phyloP scores from a whole-genome alignment of 1,140 invertebrate genomes.

The Caenorhabditis brenneri region DNA sequence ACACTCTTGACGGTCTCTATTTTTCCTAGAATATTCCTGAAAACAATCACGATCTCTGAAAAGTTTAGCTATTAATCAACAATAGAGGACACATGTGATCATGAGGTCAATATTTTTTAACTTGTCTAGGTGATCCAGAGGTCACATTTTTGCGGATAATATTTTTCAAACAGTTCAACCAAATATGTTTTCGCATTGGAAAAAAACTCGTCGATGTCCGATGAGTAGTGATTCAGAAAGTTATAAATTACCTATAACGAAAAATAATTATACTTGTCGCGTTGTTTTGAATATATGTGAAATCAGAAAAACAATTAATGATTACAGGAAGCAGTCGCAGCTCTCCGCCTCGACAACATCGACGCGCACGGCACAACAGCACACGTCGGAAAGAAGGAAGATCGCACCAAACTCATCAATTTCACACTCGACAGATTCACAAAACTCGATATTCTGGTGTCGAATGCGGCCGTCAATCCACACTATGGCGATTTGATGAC shows the following conservation, averaged over 20 bases:
- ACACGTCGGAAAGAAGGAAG: conserved; percentile 82
- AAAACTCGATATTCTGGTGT: conserved; percentile 89
- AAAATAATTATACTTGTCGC: too few relatives aligned
- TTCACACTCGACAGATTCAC: conserved; percentile 74
- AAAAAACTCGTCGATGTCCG: too few relatives aligned
- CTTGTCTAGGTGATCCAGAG: not conserved
- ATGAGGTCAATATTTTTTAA: too few relatives aligned
- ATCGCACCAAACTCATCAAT: conserved; percentile 81
- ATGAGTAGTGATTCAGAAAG: too few relatives aligned
- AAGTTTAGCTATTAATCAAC: too few relatives aligned
- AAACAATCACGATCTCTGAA: too few relatives aligned
- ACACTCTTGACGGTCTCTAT: too few relatives aligned
- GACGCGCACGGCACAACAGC: conserved; percentile 79
- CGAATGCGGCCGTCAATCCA: conserved; percentile 88
- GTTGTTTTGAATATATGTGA: too few relatives aligned
- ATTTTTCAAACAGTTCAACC: not conserved
- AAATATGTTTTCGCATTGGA: too few relatives aligned
- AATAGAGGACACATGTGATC: not conserved
- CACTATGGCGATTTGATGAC: conserved; percentile 80
- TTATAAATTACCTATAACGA: too few relatives aligned
- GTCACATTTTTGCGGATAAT: not conserved
- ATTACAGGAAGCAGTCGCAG: conserved; percentile 71
- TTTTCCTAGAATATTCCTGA: too few relatives aligned
- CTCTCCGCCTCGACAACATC: conserved; percentile 74
- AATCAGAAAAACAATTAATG: not conserved